Evolutionary conservation across 2,888 invertebrate species (phyloP).

Genomic region (Meteorus cinctellus): DNA sequence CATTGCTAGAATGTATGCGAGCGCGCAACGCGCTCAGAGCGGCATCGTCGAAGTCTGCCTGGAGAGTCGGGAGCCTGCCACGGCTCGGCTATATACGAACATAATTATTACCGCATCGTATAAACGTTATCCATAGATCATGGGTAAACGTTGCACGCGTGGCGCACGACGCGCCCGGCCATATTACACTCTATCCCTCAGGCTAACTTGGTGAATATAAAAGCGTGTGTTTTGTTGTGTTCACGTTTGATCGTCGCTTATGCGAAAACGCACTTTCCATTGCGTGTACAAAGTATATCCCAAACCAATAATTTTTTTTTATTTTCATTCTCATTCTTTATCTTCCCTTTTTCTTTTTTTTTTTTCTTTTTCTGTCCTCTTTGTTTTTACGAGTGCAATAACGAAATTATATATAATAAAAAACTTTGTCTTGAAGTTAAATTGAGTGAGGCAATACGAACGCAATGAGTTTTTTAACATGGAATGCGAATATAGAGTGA

Average conservation of each 20-base stretch:
- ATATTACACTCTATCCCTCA: constrained; percentile 21
- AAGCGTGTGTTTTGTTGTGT: not conserved
- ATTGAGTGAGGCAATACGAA: not conserved
- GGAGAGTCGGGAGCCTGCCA: constrained; percentile 10
- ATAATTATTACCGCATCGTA: constrained; percentile 63
- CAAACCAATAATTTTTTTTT: not conserved
- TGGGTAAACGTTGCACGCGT: constrained; percentile 56
- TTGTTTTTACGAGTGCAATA: not conserved
- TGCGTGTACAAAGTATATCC: not conserved
- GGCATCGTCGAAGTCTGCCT: constrained; percentile 49
- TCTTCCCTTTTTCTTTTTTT: not conserved
- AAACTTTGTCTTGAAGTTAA: constrained; percentile 1
- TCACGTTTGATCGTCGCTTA: not conserved
- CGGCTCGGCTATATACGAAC: constrained; percentile 45
- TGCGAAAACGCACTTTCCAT: constrained; percentile 15
- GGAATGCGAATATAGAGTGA: not conserved
- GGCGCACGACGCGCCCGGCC: constrained; percentile 56
- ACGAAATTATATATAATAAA: not conserved
- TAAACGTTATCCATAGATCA: constrained; percentile 58
- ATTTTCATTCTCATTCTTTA: not conserved
- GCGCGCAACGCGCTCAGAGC: constrained; percentile 1
- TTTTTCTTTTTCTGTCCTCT: not conserved
- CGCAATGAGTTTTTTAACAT: not conserved
- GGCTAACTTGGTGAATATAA: constrained; percentile 2
- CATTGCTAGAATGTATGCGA: constrained; percentile 57